Base-by-base conservation (phyloP, 2,888 invertebrate species). In the Torymus tubicola region DNA sequence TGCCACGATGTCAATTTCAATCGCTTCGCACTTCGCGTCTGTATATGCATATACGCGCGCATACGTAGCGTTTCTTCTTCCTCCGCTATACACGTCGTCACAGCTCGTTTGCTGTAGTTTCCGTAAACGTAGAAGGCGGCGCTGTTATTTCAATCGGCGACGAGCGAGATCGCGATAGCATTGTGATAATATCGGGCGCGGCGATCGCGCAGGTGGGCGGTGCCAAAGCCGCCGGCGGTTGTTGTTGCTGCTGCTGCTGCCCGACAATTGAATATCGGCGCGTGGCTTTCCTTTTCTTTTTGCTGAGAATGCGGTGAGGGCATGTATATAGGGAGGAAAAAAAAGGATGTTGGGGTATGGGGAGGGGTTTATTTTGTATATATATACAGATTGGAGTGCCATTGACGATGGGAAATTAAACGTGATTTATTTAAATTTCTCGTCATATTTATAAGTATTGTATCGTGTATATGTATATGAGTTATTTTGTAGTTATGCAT, bases 51-150 rank as follows among this genome's bases (percentile, higher is more conserved):
- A 42, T 42, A 42, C 42, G 10, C 0, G 5, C 31, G 5, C 31
- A 31, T 8, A 8, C 42, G 42, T 8, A 42, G 8, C 42, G 42
- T 52, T 67, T 24, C 68, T 2, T 57, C n/a, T 42, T 3, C 42
- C 65, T 60, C 14, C 58, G 60, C 1, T n/a, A n/a, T n/a, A n/a
- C 55, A 14, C 24, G 10, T 61, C n/a, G 86, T 86, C 86, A 86
- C 87, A 86, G 86, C 87, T 87, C 87, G 87, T 87, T 87, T 86
- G 82, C 84, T 21, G 42, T 72, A 55, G 31, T 79, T 79, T 79
- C 75, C 79, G 72, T n/a, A 52, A 81, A 78, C 79, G 81, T 65
- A 76, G 79, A 82, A 77, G 75, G 57, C 53, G 61, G 11, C 63
- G 61, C 75, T 58, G 77, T 77, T 68, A 67, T 81, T 83, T 83